phyloP scores from a whole-genome alignment of 1,140 invertebrate genomes.

The Fopius arisanus region DNA sequence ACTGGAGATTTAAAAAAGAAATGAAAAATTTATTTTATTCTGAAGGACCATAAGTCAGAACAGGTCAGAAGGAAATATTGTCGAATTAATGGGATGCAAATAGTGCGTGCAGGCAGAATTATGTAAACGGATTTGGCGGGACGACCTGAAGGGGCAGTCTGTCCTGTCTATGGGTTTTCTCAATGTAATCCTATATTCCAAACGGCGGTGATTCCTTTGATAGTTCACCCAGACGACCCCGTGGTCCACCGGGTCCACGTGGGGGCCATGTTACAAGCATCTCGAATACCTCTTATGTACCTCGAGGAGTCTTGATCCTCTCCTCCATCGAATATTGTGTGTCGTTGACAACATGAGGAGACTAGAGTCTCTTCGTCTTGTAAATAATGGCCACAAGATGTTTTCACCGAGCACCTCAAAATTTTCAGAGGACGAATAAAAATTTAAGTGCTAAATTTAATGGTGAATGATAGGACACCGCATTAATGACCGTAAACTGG shows the following conservation, averaged over 20 bases:
- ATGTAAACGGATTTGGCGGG: background rate
- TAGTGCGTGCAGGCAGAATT: background rate
- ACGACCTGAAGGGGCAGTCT: background rate
- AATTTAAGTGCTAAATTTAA: background rate
- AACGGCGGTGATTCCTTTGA: slow-evolving; percentile 32
- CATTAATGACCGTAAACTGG: slow-evolving; percentile 5
- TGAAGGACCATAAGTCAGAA: too few relatives aligned
- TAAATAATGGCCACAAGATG: background rate
- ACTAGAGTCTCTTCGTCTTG: background rate
- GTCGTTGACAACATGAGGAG: background rate
- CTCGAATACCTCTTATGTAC: slow-evolving; percentile 54
- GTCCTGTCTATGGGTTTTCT: background rate
- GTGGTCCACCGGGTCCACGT: slow-evolving; percentile 11
- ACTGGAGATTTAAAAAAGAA: too few relatives aligned
- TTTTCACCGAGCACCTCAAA: background rate
- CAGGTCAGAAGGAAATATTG: background rate
- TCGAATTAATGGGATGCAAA: background rate
- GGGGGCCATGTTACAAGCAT: slow-evolving; percentile 55
- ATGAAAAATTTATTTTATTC: too few relatives aligned
- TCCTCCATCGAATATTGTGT: background rate
- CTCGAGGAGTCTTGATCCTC: slow-evolving; percentile 14
- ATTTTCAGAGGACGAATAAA: background rate
- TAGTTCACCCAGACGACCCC: slow-evolving; percentile 47
- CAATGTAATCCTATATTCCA: background rate
- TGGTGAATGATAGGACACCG: background rate